phyloP scores from a whole-genome alignment of 2,888 invertebrate genomes.

The Platycheirus rosarum region DNA sequence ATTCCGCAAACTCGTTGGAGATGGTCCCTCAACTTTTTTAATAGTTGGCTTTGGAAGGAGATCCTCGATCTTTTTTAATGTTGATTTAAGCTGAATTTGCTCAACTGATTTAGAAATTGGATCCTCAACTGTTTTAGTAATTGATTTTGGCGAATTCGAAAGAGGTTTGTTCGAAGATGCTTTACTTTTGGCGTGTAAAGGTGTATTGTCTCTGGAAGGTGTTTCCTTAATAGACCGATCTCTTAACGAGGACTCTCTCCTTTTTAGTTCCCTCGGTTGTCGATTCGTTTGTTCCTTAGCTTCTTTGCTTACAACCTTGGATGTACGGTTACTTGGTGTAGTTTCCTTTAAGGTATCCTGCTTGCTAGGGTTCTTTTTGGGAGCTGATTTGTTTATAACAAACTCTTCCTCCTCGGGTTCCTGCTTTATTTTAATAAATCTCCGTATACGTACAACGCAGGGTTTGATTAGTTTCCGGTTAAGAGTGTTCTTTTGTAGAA shows the following conservation, averaged over 20 bases:
- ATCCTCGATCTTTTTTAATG: no score
- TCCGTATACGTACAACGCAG: conserved; percentile 80
- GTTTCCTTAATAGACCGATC: conserved; percentile 1
- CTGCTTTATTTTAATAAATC: conserved; percentile 73
- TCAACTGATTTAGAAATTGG: no score
- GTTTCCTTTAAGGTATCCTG: conserved; percentile 53
- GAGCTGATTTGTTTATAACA: neutral
- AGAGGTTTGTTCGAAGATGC: neutral
- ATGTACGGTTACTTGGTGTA: conserved; percentile 43
- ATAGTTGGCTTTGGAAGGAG: neutral
- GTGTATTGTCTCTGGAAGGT: neutral
- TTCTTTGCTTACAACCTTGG: no score
- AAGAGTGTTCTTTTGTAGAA: conserved; percentile 69
- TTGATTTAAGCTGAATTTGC: no score
- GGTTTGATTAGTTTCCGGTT: conserved; percentile 79
- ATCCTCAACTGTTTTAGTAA: neutral
- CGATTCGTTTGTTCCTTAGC: conserved; percentile 3
- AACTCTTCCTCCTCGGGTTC: conserved; percentile 17
- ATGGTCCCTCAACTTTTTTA: neutral
- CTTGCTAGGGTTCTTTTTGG: conserved; percentile 6
- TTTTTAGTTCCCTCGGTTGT: neutral
- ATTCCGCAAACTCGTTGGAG: no score
- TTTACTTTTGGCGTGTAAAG: neutral
- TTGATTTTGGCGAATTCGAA: conserved; percentile 2
- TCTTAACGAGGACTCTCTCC: neutral